Percentiles rank a stretch among this genome's conserved stretches.
These are phyloP conservation scores for Dastarcus helophoroides DNA, from an alignment of 2,888 invertebrate species.

Conservation along the genomic window DNA sequence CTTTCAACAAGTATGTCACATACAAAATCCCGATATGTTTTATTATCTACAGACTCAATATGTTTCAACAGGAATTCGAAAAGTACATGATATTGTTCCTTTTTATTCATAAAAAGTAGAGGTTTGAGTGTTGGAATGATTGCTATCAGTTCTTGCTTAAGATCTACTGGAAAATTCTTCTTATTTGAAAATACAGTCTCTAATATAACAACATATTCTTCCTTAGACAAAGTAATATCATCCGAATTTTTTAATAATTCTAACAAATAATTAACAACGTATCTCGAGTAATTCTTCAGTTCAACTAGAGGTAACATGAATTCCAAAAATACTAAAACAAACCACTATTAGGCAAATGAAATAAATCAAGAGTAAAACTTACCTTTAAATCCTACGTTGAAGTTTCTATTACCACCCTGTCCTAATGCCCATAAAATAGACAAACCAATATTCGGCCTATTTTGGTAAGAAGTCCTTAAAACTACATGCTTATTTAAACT, in stretches of 20 bases:
- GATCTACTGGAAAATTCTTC: constrained; percentile 43
- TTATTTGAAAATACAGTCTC: constrained; percentile 48
- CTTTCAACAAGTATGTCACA: constrained; percentile 49
- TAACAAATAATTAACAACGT: constrained; percentile 50
- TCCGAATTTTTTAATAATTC: constrained; percentile 31
- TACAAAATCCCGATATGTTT: constrained; percentile 43
- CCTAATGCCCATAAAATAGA: constrained; percentile 68
- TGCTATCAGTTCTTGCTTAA: constrained; percentile 43
- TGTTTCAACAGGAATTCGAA: constrained; percentile 56
- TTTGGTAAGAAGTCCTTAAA: constrained; percentile 64
- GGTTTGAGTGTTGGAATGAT: constrained; percentile 34
- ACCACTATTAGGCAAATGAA: not conserved
- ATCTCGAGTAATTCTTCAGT: constrained; percentile 56
- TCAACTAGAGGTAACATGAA: constrained; percentile 62
- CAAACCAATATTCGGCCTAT: constrained; percentile 59
- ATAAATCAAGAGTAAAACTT: constrained; percentile 13
- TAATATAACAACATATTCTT: constrained; percentile 49
- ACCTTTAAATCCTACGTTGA: constrained; percentile 58
- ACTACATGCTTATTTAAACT: constrained; percentile 52
- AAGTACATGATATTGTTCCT: constrained; percentile 36
- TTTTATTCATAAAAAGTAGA: constrained; percentile 28
- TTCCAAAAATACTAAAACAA: constrained; percentile 57
- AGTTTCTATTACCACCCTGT: constrained; percentile 55
- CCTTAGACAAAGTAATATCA: constrained; percentile 26
- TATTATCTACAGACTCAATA: constrained; percentile 43